Evolutionary conservation across 2,113 vertebrate genomes (phyloP), one percentile per base, ranked within the genome.

Genomic region (Clarias batrachus): DNA sequence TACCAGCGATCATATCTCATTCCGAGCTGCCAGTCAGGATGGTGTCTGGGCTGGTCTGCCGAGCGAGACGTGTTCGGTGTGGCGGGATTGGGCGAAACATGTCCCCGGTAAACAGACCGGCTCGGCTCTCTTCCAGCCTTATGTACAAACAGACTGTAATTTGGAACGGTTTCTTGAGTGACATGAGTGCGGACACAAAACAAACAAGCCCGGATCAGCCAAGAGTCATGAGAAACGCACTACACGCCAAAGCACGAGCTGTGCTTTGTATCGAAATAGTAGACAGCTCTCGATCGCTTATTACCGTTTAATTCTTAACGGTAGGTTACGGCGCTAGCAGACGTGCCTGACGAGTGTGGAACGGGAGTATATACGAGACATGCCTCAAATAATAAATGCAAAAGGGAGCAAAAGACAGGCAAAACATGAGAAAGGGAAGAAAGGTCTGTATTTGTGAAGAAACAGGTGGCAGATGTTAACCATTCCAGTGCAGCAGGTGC

Each of bases 391-490:
- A 30, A 21, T 57, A 33, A 56, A 62, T 10, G 79, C 60, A 37
- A 52, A 48, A 81, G 52, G 37, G 70, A 68, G 70, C 1, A 70
- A 66, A 73, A 57, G 56, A 78, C 10, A 83, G 41, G 41, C 16
- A 89, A 41, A 19, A 81, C 19, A 81, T 41, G 81, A 62, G 48
- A 86, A 62, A 25, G 54, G 8, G 83, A 41, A 87, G 65, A 73
- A 60, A 56, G 14, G 52, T 25, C 62, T 57, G 17, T 0, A 48
- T 85, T 81, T 37, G 65, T 16, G 19, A 73, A 63, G 8, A 23
- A 71, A 66, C 82, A 87, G 82, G 82, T 60, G 82, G 56, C n/a
- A 37, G 70, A 65, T 66, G 60, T 66, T 79, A 83, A 56, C 41
- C 30, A 33, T 71, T 63, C 37, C 73, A 78, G 19, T 59, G 41